Evolutionary conservation across 2,797 vertebrate genomes (phyloP).

Genomic region (Eleutherodactylus coqui): DNA sequence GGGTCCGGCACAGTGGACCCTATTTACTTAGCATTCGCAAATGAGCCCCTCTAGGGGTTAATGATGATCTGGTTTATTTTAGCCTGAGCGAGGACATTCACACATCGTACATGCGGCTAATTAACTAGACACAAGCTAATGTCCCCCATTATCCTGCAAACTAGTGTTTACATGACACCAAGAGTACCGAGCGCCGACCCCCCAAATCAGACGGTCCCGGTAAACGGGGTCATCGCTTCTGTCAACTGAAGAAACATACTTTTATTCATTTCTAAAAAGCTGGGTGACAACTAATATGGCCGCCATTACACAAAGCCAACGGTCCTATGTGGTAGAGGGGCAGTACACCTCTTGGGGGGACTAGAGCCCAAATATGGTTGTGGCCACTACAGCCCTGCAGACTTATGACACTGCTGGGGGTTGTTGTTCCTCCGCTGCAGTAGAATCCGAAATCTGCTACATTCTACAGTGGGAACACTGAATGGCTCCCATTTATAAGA

Average conservation of each 20-base stretch:
- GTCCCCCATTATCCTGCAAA: conserved; percentile 2
- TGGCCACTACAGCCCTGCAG: too few species aligned
- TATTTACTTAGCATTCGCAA: conserved; percentile 63
- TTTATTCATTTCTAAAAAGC: background rate
- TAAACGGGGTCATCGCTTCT: background rate
- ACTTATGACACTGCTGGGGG: too few species aligned
- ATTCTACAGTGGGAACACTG: too few species aligned
- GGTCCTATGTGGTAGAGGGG: background rate
- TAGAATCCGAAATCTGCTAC: too few species aligned
- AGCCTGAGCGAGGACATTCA: conserved; percentile 35
- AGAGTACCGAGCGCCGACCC: background rate
- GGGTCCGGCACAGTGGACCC: conserved; percentile 45
- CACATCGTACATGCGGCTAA: conserved; percentile 44
- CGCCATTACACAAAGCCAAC: background rate
- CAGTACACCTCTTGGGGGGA: background rate
- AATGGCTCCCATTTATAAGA: too few species aligned
- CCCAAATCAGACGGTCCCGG: background rate
- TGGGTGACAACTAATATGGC: background rate
- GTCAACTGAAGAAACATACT: background rate
- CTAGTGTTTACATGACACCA: background rate
- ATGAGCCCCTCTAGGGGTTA: conserved; percentile 49
- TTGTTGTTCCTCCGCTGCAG: too few species aligned
- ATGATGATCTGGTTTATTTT: conserved; percentile 60
- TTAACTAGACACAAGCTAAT: conserved; percentile 1
- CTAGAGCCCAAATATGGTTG: too few species aligned